A percentile compares a stretch with the other conserved stretches of the same genome.
Evolutionary conservation across 2,888 invertebrate species (phyloP).

Genomic region (Drosophila fulvimacula): DNA sequence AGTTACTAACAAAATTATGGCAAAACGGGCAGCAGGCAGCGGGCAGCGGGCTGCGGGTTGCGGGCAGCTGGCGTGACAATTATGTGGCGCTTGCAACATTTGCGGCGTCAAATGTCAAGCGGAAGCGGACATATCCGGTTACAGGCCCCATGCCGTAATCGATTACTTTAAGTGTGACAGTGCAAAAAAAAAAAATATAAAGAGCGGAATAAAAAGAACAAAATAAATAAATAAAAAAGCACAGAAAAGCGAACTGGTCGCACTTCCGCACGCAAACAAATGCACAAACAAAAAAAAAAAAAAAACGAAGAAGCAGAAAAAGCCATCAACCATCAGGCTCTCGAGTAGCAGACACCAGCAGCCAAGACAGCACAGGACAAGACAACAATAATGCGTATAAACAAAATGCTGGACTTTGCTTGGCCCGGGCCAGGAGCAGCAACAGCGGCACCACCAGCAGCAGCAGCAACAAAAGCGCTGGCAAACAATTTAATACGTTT

Average conservation of each 20-base stretch:
- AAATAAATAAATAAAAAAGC: not conserved
- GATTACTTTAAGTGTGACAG: conserved; percentile 72
- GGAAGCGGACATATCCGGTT: conserved; percentile 73
- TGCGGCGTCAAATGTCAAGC: conserved; percentile 45
- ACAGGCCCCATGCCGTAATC: conserved; percentile 64
- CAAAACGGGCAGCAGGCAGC: conserved; percentile 22
- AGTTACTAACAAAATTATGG: conserved; percentile 63
- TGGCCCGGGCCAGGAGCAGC: conserved; percentile 33
- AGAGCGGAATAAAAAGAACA: not conserved
- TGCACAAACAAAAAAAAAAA: conserved; percentile 42
- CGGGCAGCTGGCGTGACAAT: conserved; percentile 25
- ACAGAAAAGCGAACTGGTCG: conserved; percentile 37
- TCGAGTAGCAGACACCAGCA: conserved; percentile 19
- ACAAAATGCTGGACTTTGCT: conserved; percentile 44
- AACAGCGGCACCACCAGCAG: conserved; percentile 3
- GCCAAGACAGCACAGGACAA: conserved; percentile 8
- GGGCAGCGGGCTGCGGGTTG: fast-evolving
- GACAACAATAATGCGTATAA: conserved; percentile 56
- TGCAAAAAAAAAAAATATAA: conserved; percentile 17
- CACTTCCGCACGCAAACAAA: conserved; percentile 72
- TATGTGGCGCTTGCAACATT: conserved; percentile 44
- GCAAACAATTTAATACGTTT: conserved; percentile 81
- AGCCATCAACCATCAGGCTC: conserved; percentile 32
- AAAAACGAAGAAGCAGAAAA: not conserved
- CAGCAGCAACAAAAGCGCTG: conserved; percentile 51